Base-by-base conservation (phyloP, 92 coral and sea anemone species). In the Palythoa caribaeorum region DNA sequence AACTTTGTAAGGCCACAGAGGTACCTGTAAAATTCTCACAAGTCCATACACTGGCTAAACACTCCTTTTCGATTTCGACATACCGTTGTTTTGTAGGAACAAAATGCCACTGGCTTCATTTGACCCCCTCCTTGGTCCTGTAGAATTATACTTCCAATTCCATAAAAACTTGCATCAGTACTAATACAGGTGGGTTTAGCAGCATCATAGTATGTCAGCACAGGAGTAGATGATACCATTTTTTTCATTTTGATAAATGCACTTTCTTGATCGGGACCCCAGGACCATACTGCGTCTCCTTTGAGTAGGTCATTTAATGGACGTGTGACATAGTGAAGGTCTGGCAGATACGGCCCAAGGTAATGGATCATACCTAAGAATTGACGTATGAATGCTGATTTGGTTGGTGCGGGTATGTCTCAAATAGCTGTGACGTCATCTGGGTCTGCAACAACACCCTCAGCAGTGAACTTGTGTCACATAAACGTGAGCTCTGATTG, bases 331-430 rank as follows among this genome's bases (percentile, higher is more conserved):
- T 79, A 16, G 21, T 87, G 59, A 5, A 87, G 68, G 54, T 87
- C 62, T n/a, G 6, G 21, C 44, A 83, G 28, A 28, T 28, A 28
- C 28, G 28, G 28, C 28, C 28, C 28, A 28, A 28, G 28, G 28
- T 28, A 28, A 52, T 78, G 66, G 7, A 87, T 78, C 78, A 87
- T 87, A 21, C 90, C 86, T 71, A 87, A n/a, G 47, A 87, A 65
- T 17, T 54, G 73, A 6, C 90, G 40, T 16, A 78, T 28, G 21
- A 47, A 75, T 14, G 76, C 62, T 15, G 40, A 51, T 15, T 47
- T 48, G 20, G 57, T 78, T 21, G 86, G 86, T 35, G 38, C 72
- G 2, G 86, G 79, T 0, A 87, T 68, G 48, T 53, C 36, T 1
- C 19, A 5, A 3, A 87, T 68, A 20, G 86, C 85, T 35, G 71